A percentile compares a stretch with the other conserved stretches of the same genome.
Conservation (phyloP, 2,113 vertebrate genomes). For the Tonatia bakeri region DNA sequence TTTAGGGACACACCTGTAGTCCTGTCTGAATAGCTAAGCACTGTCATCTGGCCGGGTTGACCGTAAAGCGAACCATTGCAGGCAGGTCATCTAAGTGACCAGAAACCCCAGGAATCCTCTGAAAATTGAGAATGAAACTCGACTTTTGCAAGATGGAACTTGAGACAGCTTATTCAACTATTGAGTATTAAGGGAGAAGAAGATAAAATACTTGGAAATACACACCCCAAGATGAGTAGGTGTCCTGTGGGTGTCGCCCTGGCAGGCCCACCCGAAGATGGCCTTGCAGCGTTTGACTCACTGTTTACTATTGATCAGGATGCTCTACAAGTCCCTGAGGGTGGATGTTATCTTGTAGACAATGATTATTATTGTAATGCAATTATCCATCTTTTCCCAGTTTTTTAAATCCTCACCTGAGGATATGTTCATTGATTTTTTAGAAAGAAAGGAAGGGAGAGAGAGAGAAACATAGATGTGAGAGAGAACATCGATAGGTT, state of each 20-base stretch:
- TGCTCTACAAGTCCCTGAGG: not conserved
- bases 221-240: not conserved
- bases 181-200: not conserved
- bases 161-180: not conserved
- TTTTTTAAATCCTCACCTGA: not conserved
- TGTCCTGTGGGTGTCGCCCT: not conserved
- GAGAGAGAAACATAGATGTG: no score
- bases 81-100: not conserved
- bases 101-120: not conserved
- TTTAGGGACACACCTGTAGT: not conserved
- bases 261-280: slow-evolving; percentile 2
- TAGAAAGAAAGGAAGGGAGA: no score
- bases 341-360: not conserved
- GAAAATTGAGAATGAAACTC: not conserved
- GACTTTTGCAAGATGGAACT: not conserved
- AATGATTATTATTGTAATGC: not conserved
- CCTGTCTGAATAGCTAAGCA: not conserved
- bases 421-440: no score
- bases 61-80: not conserved
- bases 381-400: not conserved
- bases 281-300: not conserved
- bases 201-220: not conserved
- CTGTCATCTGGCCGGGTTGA: not conserved
- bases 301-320: not conserved
- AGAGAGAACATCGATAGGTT: no score